Evolutionary conservation across 2,888 invertebrate species (phyloP).

Genomic region (Apamea monoglypha): DNA sequence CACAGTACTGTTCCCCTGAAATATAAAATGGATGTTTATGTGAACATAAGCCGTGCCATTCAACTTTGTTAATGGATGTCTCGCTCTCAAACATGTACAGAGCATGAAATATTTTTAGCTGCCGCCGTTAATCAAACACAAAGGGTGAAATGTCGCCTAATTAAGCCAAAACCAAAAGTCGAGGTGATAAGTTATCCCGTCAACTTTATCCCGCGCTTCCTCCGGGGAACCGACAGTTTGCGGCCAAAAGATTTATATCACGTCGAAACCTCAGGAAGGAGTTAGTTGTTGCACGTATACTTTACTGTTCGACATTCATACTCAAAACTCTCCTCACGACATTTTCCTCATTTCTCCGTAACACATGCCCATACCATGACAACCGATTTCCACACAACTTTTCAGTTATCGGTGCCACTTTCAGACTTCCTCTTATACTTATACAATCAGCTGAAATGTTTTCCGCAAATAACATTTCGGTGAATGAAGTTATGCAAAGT

Average conservation of each 20-base stretch:
- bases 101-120: slow-evolving; percentile 38
- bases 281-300: slow-evolving; percentile 25
- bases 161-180: slow-evolving; percentile 43
- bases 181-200: slow-evolving; percentile 33
- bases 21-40: slow-evolving; percentile 21
- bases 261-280: slow-evolving; percentile 29
- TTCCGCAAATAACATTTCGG: slow-evolving; percentile 35
- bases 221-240: slow-evolving; percentile 23
- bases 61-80: slow-evolving; percentile 30
- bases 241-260: slow-evolving; percentile 53
- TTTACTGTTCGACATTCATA: slow-evolving; percentile 23
- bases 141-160: slow-evolving; percentile 37
- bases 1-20: neutral
- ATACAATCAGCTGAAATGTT: slow-evolving; percentile 50
- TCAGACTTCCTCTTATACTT: no score
- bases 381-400: no score
- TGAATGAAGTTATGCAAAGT: slow-evolving; percentile 33
- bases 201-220: slow-evolving; percentile 31
- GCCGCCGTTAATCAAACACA: slow-evolving; percentile 40
- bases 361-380: no score
- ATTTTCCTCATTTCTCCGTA: no score
- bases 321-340: no score
- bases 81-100: slow-evolving; percentile 6
- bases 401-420: no score
- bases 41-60: slow-evolving; percentile 29